Evolutionary conservation across 2,113 vertebrate species (phyloP).

Genomic region (Malaclemys terrapin): DNA sequence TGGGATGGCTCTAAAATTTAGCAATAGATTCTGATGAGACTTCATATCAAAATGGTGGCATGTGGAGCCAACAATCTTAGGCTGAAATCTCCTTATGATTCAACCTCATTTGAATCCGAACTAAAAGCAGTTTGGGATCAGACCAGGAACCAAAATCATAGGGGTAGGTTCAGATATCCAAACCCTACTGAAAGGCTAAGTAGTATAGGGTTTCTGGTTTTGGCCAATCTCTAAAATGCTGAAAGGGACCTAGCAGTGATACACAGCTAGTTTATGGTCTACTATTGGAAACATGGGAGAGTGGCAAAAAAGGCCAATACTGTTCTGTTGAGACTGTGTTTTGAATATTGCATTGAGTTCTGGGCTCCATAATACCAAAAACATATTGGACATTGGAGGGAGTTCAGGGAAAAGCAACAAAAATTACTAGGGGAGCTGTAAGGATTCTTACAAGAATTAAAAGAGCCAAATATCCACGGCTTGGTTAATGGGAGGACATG

Average conservation of each 20-base stretch:
- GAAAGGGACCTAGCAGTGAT: not conserved
- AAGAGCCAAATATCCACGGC: fast-evolving
- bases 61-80: not conserved
- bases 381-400: fast-evolving
- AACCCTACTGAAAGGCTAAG: not conserved
- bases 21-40: not conserved
- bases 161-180: not conserved
- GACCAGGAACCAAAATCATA: not conserved
- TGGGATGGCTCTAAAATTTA: not conserved
- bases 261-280: no score
- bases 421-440: constrained; percentile 20
- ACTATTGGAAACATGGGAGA: not conserved
- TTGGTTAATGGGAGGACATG: not conserved
- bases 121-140: not conserved
- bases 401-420: not conserved
- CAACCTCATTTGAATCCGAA: not conserved
- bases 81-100: not conserved
- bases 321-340: not conserved
- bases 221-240: not conserved
- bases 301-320: not conserved
- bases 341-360: not conserved
- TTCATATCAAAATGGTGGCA: not conserved
- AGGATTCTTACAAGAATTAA: not conserved
- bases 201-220: not conserved
- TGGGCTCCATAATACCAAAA: not conserved